Evolutionary conservation across 2,797 vertebrate species (phyloP).

Genomic region (Melopsittacus undulatus): DNA sequence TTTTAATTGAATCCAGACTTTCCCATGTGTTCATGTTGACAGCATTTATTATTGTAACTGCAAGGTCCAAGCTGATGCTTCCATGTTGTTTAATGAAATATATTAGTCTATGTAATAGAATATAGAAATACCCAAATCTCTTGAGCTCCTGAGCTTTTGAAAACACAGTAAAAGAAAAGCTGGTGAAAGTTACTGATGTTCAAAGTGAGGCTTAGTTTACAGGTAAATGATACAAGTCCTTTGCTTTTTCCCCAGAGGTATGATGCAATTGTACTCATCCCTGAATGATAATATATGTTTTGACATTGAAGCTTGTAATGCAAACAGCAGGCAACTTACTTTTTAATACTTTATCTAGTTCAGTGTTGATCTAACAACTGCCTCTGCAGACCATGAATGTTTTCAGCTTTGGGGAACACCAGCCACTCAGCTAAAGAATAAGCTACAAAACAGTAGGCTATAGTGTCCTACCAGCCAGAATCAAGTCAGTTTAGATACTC

Average conservation of each 20-base stretch:
- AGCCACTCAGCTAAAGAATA: background rate
- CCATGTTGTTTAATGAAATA: slow-evolving; percentile 15
- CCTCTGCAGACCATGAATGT: background rate
- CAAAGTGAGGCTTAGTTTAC: background rate
- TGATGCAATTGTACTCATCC: background rate
- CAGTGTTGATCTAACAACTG: background rate
- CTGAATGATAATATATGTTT: background rate
- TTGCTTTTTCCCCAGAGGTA: background rate
- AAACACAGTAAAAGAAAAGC: background rate
- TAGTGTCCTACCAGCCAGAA: background rate
- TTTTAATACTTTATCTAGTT: background rate
- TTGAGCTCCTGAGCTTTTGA: background rate
- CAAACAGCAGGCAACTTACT: background rate
- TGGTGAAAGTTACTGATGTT: background rate
- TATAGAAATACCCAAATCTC: background rate
- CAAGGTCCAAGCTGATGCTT: slow-evolving; percentile 10
- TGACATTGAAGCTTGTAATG: background rate
- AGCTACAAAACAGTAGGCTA: background rate
- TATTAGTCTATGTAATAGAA: background rate
- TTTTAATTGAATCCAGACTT: slow-evolving; percentile 64
- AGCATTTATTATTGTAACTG: slow-evolving; percentile 50
- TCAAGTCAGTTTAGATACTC: background rate
- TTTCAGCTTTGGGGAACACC: background rate
- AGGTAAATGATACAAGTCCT: background rate
- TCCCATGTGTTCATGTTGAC: slow-evolving; percentile 42